Base-by-base conservation (phyloP, 2,113 vertebrate genomes). In the Erinaceus europaeus region DNA sequence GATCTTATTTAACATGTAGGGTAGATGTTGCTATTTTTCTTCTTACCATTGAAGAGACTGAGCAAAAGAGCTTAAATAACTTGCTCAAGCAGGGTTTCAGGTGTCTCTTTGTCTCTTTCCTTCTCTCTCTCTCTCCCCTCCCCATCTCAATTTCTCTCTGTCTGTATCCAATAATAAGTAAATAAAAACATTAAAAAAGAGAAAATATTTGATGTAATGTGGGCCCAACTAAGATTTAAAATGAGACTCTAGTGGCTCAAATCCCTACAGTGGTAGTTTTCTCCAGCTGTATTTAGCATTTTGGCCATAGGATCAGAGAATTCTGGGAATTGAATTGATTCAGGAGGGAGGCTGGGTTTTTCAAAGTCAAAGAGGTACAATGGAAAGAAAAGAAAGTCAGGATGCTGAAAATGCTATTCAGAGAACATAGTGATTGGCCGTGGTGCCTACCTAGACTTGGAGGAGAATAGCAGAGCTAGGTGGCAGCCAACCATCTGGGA, bases 221-320 rank as follows among this genome's bases (percentile, higher is more conserved):
- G 42, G 62, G 36, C 21, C 46, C 21, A 77, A 15, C 6, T 81
- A 74, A 57, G 20, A 34, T 77, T 55, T 81, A 57, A 81, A 84
- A 77, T 67, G 48, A 69, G 32, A 79, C 65, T 68, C 65, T 27
- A 65, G n/a, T 89, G 59, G 38, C 64, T 91, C 7, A 73, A n/a
- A 44, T 81, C 84, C 38, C n/a, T n/a, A n/a, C n/a, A n/a, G n/a
- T n/a, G n/a, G n/a, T n/a, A 57, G 27, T 77, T 77, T 88, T 88
- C 57, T 81, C 17, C 20, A 81, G 15, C n/a, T n/a, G n/a, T n/a
- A n/a, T n/a, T n/a, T n/a, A n/a, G n/a, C n/a, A n/a, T n/a, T n/a
- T n/a, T n/a, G n/a, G n/a, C n/a, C n/a, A n/a, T n/a, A n/a, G n/a
- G n/a, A n/a, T n/a, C n/a, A n/a, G n/a, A n/a, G n/a, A n/a, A n/a